Evolutionary conservation across 2,888 invertebrate species (phyloP), one percentile per base, ranked within the genome.

Genomic region (Agrotis puta): DNA sequence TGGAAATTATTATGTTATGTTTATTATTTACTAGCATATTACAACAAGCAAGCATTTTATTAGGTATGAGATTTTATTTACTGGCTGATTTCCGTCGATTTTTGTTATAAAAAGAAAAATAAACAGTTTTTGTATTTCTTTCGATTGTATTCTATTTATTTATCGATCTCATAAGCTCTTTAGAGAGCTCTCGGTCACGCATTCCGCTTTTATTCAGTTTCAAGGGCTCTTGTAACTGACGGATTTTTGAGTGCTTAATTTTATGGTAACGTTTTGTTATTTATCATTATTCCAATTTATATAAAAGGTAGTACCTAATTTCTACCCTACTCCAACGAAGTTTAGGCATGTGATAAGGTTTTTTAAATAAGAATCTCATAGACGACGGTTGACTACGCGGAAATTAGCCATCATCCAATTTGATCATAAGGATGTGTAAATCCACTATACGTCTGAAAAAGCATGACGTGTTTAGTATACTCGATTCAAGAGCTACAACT

Each of bases 401-500:
- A 39, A 9, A 39, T 11, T 39, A 39, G 11, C 39, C 39, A 39
- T 39, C 11, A 39, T 39, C 39, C 39, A 39, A n/a, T 2, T 39
- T 39, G 39, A 11, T 39, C 39, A 9, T 39, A 11, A 39, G 39
- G 2, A 9, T 39, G 9, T 0, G 39, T 39, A 39, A 39, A 39
- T 39, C 39, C 39, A 39, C 39, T 39, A 39, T 2, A 39, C 39
- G 39, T 39, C 9, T 39, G 20, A 62, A 64, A 62, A 64, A 14
- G 11, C 39, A 11, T 39, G 39, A 39, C 11, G 39, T 11, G 39
- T 39, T 39, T 39, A 1, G 39, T 27, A 14, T 2, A 22, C 7
- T 11, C n/a, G 7, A 7, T 22, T 16, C 16, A 20, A 54, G 14
- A 43, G 14, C 7, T 14, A 14, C 33, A 20, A 92, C 96, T 95